These are phyloP conservation scores for Falco columbarius DNA, from an alignment of 2,797 vertebrate species.

Conservation along the genomic window DNA sequence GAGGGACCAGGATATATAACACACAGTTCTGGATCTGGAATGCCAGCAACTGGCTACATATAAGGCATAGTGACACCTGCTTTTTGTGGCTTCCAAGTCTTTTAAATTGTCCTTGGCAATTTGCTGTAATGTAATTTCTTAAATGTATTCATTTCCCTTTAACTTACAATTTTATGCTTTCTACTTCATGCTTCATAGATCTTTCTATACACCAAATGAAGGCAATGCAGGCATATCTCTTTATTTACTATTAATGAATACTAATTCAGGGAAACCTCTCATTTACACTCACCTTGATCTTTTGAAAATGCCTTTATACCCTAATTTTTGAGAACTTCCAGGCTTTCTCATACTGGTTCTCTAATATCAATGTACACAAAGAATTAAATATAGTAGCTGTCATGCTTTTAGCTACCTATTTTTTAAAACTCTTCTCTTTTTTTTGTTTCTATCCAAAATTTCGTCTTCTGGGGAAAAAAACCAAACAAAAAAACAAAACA, in stretches of 20 bases:
- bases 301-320: background rate
- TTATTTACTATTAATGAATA: background rate
- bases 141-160: background rate
- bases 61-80: background rate
- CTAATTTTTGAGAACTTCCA: background rate
- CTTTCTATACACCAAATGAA: background rate
- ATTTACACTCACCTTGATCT: background rate
- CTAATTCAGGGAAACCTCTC: background rate
- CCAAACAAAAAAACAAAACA: too few relatives aligned
- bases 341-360: background rate
- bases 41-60: background rate
- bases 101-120: background rate
- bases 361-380: background rate
- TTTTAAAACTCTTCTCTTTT: background rate
- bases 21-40: background rate
- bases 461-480: background rate
- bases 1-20: accelerated
- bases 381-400: background rate
- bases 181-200: background rate
- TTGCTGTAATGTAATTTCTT: background rate
- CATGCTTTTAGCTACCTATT: background rate
- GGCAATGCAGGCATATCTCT: background rate
- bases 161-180: background rate
- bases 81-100: background rate
- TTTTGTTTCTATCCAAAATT: background rate